Base-by-base conservation (phyloP, 2,797 vertebrate species). In the Falco columbarius region DNA sequence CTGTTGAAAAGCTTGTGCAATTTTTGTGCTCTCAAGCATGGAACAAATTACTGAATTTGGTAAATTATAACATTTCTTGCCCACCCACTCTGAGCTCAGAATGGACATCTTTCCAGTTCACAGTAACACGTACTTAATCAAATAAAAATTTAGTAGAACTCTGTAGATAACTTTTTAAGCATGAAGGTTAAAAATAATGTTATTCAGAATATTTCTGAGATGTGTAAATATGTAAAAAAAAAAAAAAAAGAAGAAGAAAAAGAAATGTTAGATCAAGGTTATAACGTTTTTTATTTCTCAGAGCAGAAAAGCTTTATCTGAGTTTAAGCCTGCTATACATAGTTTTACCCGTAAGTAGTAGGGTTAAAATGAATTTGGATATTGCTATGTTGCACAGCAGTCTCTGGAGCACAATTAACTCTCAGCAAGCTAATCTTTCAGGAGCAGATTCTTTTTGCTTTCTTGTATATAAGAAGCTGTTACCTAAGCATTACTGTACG, bases 371-470 rank as follows among this genome's bases (percentile, higher is more conserved):
- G 8, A 73, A 49, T 82, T 95, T 85, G 71, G 59, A 21, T 93
- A 49, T 93, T 82, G n/a, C 49, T 74, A 5, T 63, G 44, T 72
- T 68, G 32, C 81, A 56, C 46, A 80, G 71, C 71, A 76, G 82
- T 17, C 13, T 0, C 63, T 88, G 79, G 55, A 95, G 38, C 38
- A 88, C 63, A 84, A 80, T 93, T 87, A 93, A 66, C 71, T 73
- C 59, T 88, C 81, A 91, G 58, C 62, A 61, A 90, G 42, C 67
- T 94, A 93, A 90, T 95, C 90, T 94, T 66, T 38, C 38, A 62
- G n/a, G 19, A 91, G 34, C 46, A 89, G 59, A 70, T 91, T 94
- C 58, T 79, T 79, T 89, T 73, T 73, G 71, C 74, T 67, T 85
- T 81, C 42, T 87, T 85, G 42, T 61, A 66, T 74, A 22, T 73